Percentiles rank a stretch among this genome's conserved stretches.
phyloP scores from a whole-genome alignment of 1,140 invertebrate genomes.

The Neocloeon triangulifer region DNA sequence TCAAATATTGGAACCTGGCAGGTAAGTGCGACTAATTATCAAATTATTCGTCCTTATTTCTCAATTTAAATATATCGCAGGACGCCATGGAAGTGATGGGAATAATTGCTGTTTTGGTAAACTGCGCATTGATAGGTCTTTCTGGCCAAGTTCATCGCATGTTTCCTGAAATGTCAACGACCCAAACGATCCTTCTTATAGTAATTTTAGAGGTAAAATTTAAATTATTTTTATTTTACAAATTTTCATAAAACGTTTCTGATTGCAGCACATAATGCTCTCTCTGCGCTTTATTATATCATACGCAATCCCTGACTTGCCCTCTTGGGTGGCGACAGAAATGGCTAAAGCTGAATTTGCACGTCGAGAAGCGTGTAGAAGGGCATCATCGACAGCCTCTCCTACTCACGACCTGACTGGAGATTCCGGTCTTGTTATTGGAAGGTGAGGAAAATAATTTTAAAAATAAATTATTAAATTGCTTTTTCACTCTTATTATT shows the following conservation, averaged over 20 bases:
- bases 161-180: slow-evolving; percentile 64
- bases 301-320: slow-evolving; percentile 75
- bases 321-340: slow-evolving; percentile 71
- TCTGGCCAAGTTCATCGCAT: slow-evolving; percentile 74
- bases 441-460: slow-evolving; percentile 6
- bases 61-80: slow-evolving; percentile 26
- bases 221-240: background rate
- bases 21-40: slow-evolving; percentile 34
- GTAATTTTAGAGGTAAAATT: slow-evolving; percentile 51
- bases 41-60: slow-evolving; percentile 4
- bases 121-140: slow-evolving; percentile 81
- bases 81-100: slow-evolving; percentile 84
- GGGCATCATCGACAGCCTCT: slow-evolving; percentile 17
- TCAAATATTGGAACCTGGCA: slow-evolving; percentile 93
- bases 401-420: slow-evolving; percentile 17
- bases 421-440: slow-evolving; percentile 18
- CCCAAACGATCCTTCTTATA: slow-evolving; percentile 68
- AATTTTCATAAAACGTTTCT: slow-evolving; percentile 4
- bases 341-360: slow-evolving; percentile 70
- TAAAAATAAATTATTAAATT: background rate
- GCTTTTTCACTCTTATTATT: background rate
- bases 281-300: slow-evolving; percentile 56
- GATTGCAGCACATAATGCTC: slow-evolving; percentile 65
- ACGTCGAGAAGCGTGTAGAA: slow-evolving; percentile 37
- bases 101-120: slow-evolving; percentile 78